Percentiles rank a stretch among this genome's conserved stretches.
Conservation (phyloP, 1,140 invertebrate genomes). For the Neodiprion virginianus region DNA sequence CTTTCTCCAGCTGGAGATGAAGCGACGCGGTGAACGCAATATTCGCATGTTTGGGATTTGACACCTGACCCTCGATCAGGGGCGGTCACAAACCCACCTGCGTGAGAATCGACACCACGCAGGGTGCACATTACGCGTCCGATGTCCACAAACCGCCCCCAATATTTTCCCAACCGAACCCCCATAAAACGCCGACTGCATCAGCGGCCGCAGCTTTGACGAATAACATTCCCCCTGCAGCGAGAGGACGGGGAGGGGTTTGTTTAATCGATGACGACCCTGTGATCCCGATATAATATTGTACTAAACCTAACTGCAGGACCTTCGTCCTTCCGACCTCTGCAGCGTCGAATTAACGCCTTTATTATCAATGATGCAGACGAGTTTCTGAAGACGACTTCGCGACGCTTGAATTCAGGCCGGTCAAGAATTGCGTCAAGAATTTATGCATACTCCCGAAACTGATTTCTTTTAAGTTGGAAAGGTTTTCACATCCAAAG, state of each 20-base stretch:
- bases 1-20: no score
- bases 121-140: background rate
- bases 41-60: slow-evolving; percentile 9
- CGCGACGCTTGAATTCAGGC: no score
- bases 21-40: no score
- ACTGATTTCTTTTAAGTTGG: no score
- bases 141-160: background rate
- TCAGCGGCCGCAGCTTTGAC: background rate
- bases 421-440: no score
- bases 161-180: background rate
- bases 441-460: no score
- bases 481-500: no score
- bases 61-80: slow-evolving; percentile 8
- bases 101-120: slow-evolving; percentile 23
- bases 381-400: no score
- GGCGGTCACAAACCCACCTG: slow-evolving; percentile 12
- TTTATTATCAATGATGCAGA: no score
- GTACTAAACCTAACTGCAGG: background rate
- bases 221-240: background rate
- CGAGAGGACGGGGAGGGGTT: slow-evolving; percentile 29
- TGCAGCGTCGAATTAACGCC: background rate
- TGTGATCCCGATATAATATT: slow-evolving; percentile 30
- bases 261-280: slow-evolving; percentile 48
- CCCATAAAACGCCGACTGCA: background rate
- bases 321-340: background rate